Evolutionary conservation across 1,140 invertebrate species (phyloP).

Genomic region (Achatina immaculata): DNA sequence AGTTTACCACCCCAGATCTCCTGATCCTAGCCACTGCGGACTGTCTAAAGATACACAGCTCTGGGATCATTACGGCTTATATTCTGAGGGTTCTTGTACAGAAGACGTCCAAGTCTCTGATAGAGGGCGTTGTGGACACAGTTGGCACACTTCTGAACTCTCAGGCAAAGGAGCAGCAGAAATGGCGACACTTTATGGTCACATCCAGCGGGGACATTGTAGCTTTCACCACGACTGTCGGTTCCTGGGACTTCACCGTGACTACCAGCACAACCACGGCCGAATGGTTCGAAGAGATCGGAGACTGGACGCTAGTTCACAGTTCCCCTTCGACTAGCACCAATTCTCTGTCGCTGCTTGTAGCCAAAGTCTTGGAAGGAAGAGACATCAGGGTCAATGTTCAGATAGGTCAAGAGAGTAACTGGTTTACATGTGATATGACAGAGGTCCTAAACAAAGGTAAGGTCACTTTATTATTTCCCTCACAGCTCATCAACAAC

Average conservation of each 20-base stretch:
- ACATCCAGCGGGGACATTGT: background rate
- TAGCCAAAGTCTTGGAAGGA: background rate
- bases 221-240: background rate
- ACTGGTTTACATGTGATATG: background rate
- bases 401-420: background rate
- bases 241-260: background rate
- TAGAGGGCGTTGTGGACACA: background rate
- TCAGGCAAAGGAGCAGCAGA: background rate
- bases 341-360: background rate
- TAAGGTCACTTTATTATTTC: no score
- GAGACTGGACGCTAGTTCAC: background rate
- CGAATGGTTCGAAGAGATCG: background rate
- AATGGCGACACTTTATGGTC: background rate
- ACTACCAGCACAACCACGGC: background rate
- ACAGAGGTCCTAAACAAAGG: background rate
- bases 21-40: background rate
- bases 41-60: background rate
- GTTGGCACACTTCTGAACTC: background rate
- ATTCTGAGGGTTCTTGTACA: background rate
- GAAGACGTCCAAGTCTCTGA: background rate
- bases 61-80: background rate
- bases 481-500: no score
- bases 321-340: background rate
- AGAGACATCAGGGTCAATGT: conserved; percentile 5
- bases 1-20: background rate